These are phyloP conservation scores for Mionectes macconnelli DNA, from an alignment of 2,113 vertebrate species.

Conservation along the genomic window DNA sequence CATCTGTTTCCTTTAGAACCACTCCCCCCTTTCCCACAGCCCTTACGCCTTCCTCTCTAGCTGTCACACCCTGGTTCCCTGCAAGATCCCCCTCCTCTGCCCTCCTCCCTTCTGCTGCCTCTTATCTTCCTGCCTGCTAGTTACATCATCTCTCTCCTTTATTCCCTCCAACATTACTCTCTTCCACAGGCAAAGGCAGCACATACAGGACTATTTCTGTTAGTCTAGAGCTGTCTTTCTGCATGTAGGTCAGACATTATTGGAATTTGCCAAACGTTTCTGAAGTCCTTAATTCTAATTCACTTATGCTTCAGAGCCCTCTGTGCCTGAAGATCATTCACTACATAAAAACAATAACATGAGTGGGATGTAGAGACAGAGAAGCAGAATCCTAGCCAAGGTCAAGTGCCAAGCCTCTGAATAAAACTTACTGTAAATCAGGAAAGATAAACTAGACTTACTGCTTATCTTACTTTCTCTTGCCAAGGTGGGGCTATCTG, in stretches of 20 bases:
- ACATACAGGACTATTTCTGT: rapidly evolving
- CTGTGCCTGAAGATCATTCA: background rate
- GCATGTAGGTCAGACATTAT: rapidly evolving
- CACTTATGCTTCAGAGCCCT: background rate
- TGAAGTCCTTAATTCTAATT: background rate
- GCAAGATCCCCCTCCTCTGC: background rate
- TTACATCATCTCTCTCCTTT: background rate
- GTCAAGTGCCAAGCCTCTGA: background rate
- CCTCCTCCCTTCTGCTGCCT: background rate
- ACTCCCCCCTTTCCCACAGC: background rate
- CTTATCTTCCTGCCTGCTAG: background rate
- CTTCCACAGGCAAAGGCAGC: background rate
- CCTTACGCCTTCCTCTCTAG: background rate
- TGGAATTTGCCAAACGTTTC: background rate
- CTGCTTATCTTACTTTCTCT: background rate
- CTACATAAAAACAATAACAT: background rate
- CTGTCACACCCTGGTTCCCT: background rate
- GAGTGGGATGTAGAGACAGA: background rate
- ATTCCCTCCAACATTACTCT: background rate
- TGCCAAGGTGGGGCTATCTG: background rate
- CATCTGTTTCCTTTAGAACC: background rate
- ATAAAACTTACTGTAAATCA: background rate
- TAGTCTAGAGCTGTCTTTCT: background rate
- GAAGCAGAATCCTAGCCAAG: background rate
- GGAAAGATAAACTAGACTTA: background rate